A percentile compares a stretch with the other conserved stretches of the same genome.
Evolutionary conservation across 2,888 invertebrate species (phyloP).

Genomic region (Busseola fusca): DNA sequence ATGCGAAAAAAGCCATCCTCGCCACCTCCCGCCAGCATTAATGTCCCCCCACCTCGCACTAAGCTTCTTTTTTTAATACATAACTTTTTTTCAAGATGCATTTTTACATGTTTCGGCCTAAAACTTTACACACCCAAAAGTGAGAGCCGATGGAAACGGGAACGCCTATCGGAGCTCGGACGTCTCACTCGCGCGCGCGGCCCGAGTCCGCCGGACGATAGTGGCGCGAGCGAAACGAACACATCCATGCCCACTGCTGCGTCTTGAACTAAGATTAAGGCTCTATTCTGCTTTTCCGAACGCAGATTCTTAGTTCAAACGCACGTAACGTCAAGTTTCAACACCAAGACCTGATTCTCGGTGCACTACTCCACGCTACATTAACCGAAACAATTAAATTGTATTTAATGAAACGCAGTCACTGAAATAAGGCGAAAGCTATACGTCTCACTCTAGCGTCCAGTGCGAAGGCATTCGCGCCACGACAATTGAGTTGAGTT

Average conservation of each 20-base stretch:
- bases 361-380: conserved; percentile 48
- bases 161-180: conserved; percentile 83
- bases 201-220: conserved; percentile 79
- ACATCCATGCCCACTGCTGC: conserved; percentile 79
- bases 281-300: conserved; percentile 83
- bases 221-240: conserved; percentile 85
- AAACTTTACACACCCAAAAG: conserved; percentile 89
- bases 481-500: conserved; percentile 89
- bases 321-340: conserved; percentile 72
- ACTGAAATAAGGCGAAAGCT: conserved; percentile 78
- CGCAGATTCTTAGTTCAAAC: conserved; percentile 79
- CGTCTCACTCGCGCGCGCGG: conserved; percentile 80
- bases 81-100: conserved; percentile 90
- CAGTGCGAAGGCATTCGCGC: conserved; percentile 87
- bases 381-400: conserved; percentile 57
- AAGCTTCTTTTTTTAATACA: conserved; percentile 89
- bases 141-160: conserved; percentile 79
- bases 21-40: conserved; percentile 85
- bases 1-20: conserved; percentile 87
- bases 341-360: conserved; percentile 56
- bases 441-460: conserved; percentile 88
- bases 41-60: conserved; percentile 88
- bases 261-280: conserved; percentile 87
- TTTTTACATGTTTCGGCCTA: conserved; percentile 89
- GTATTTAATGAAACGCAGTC: conserved; percentile 66